Evolutionary conservation across 30 jellyfish, hydroid and myxozoan species (phyloP).

Genomic region (Clytia hemisphaerica): DNA sequence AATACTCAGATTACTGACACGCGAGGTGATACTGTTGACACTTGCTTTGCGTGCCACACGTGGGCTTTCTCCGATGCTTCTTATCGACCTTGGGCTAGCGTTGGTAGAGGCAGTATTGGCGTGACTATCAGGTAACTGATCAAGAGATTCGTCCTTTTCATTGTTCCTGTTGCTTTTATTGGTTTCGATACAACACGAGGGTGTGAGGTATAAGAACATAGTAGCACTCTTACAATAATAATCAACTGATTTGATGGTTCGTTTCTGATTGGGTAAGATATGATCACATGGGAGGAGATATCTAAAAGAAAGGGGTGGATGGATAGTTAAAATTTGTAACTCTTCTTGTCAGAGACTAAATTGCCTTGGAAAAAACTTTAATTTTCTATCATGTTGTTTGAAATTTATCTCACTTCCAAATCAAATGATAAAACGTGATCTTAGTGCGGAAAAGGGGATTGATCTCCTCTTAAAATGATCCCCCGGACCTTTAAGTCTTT

Average conservation of each 20-base stretch:
- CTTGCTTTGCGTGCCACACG: not conserved
- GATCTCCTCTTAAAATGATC: no score
- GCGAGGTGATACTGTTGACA: not conserved
- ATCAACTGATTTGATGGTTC: slow-evolving; percentile 86
- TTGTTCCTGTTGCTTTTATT: not conserved
- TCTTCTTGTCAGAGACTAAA: no score
- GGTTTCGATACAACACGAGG: slow-evolving; percentile 73
- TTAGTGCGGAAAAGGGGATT: no score
- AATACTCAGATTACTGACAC: not conserved
- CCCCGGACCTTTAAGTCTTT: no score
- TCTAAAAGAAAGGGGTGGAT: slow-evolving; percentile 31
- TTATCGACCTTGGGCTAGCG: not conserved
- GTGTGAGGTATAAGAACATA: slow-evolving; percentile 85
- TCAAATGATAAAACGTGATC: no score
- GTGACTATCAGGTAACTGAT: slow-evolving; percentile 3
- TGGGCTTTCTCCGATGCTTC: not conserved
- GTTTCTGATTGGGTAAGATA: slow-evolving; percentile 83
- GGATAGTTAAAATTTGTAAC: not conserved
- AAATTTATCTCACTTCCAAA: no score
- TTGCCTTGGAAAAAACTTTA: no score
- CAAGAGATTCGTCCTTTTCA: slow-evolving; percentile 5
- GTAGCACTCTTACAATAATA: slow-evolving; percentile 95
- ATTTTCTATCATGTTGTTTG: no score
- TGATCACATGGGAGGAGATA: slow-evolving; percentile 89
- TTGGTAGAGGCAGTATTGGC: not conserved